A percentile compares a stretch with the other conserved stretches of the same genome.
phyloP scores from a whole-genome alignment of 1,140 invertebrate species.

The Orius insidiosus region DNA sequence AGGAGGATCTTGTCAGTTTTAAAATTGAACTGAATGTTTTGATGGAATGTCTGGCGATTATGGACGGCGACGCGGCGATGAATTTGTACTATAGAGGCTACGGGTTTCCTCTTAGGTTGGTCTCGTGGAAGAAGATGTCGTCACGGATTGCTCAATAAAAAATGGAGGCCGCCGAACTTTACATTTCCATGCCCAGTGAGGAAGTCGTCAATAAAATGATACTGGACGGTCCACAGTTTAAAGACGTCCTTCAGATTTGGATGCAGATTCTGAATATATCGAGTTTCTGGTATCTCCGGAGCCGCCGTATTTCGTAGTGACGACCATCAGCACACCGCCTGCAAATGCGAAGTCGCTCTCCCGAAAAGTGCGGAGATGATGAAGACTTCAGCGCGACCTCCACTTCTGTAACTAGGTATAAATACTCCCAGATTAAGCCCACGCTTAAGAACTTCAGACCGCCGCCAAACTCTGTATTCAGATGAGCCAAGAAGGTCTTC shows the following conservation, averaged over 20 bases:
- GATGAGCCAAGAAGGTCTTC: conserved; percentile 38
- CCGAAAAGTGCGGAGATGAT: conserved; percentile 62
- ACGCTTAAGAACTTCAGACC: conserved; percentile 58
- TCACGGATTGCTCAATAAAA: conserved; percentile 81
- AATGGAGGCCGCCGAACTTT: conserved; percentile 61
- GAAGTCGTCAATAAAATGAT: conserved; percentile 64
- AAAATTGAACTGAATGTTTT: conserved; percentile 64
- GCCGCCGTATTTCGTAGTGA: conserved; percentile 61
- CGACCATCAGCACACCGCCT: conserved; percentile 57
- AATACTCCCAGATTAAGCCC: conserved; percentile 54
- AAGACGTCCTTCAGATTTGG: conserved; percentile 68
- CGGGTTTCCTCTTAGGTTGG: conserved; percentile 48
- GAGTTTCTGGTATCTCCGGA: conserved; percentile 63
- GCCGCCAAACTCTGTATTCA: conserved; percentile 58
- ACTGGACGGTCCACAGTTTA: conserved; percentile 62
- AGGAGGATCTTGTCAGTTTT: conserved; percentile 50
- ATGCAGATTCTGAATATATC: conserved; percentile 60
- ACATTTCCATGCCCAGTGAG: conserved; percentile 47
- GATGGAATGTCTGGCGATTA: conserved; percentile 77
- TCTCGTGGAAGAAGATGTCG: conserved; percentile 61
- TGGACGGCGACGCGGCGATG: conserved; percentile 51
- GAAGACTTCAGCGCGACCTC: conserved; percentile 61
- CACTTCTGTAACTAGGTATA: conserved; percentile 46
- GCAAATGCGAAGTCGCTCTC: conserved; percentile 33
- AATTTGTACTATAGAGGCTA: conserved; percentile 59